Percentiles rank a stretch among this genome's conserved stretches.
Evolutionary conservation across 2,113 vertebrate species (phyloP).

Genomic region (Cyprinodon tularosa): DNA sequence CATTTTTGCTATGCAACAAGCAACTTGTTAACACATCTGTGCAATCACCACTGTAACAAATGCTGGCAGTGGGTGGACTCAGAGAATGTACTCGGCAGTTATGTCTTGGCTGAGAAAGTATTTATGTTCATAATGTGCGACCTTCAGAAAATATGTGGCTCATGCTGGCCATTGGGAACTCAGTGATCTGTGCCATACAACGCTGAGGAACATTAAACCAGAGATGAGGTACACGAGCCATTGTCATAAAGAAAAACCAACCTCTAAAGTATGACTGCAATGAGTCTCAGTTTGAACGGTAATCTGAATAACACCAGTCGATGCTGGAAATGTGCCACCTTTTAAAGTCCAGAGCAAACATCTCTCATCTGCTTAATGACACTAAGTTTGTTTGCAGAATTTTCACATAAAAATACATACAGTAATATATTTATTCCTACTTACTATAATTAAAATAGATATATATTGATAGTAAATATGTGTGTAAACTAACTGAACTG

Average conservation of each 20-base stretch:
- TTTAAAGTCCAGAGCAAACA: conserved; percentile 17
- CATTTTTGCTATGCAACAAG: background rate
- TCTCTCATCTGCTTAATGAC: conserved; percentile 18
- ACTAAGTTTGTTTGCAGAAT: background rate
- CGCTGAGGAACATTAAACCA: conserved; percentile 61
- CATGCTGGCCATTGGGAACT: conserved; percentile 46
- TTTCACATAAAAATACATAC: background rate
- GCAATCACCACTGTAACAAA: conserved; percentile 28
- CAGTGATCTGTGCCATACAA: conserved; percentile 59
- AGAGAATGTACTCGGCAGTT: conserved; percentile 28
- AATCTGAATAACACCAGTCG: conserved; percentile 16
- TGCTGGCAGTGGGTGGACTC: conserved; percentile 16
- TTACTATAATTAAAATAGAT: background rate
- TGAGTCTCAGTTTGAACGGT: conserved; percentile 18
- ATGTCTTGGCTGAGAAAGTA: conserved; percentile 37
- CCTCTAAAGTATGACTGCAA: conserved; percentile 36
- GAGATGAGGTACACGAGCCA: conserved; percentile 47
- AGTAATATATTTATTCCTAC: background rate
- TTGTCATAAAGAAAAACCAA: conserved; percentile 50
- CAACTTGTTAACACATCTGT: conserved; percentile 42
- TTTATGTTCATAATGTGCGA: conserved; percentile 57
- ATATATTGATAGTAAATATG: background rate
- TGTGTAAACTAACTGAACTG: too few relatives aligned
- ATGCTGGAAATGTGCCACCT: conserved; percentile 22
- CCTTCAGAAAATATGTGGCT: conserved; percentile 52